Evolutionary conservation across 2,888 invertebrate genomes (phyloP).

Genomic region (Taphrorychus bicolor): DNA sequence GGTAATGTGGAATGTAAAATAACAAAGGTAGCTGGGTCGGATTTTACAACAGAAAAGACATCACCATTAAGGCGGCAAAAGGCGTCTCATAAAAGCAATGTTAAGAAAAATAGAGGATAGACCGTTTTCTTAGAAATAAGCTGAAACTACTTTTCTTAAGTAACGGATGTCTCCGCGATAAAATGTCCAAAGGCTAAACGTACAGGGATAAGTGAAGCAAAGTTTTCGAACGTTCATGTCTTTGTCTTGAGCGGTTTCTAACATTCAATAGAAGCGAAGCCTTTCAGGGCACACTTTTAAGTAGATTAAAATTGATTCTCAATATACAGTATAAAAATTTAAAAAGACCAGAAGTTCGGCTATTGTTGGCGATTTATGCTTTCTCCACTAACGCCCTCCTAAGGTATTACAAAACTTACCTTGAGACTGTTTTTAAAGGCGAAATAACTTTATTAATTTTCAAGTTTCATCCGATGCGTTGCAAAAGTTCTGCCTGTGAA

Average conservation of each 20-base stretch:
- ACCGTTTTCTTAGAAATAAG: background rate
- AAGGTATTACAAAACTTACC: too few species aligned
- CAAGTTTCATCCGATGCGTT: background rate
- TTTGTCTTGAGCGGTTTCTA: background rate
- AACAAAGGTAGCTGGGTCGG: background rate
- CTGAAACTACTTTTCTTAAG: constrained; percentile 4
- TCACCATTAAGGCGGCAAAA: background rate
- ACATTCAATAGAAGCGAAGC: background rate
- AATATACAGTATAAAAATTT: background rate
- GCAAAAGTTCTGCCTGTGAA: too few species aligned
- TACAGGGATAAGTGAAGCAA: background rate
- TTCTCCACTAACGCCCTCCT: background rate
- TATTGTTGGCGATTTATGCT: background rate
- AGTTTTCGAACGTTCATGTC: too few species aligned
- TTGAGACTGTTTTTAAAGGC: background rate
- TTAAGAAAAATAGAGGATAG: background rate
- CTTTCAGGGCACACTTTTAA: background rate
- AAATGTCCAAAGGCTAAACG: background rate
- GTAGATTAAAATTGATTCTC: background rate
- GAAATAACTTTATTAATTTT: background rate
- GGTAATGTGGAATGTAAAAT: background rate
- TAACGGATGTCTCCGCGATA: background rate
- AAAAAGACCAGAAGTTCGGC: background rate
- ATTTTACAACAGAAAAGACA: background rate
- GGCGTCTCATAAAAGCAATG: background rate